Conservation (phyloP, 2,888 invertebrate genomes). For the Podabrus alpinus region DNA sequence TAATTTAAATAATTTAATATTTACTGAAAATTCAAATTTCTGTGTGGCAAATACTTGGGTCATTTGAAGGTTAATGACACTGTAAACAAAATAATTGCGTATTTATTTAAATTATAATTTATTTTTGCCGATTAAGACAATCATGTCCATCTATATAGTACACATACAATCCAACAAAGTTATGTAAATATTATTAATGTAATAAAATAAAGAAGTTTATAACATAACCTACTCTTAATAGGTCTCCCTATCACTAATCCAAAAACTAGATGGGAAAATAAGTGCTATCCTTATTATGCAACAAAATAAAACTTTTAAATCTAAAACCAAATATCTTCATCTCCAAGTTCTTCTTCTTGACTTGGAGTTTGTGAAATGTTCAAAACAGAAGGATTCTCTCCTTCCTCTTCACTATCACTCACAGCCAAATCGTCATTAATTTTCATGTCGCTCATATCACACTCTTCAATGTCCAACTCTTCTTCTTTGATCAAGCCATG, state of each 20-base stretch:
- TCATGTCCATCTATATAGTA: no score
- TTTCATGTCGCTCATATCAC: conserved; percentile 58
- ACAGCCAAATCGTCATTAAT: conserved; percentile 77
- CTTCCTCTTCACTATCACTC: conserved; percentile 76
- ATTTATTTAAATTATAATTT: no score
- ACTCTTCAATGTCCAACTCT: conserved; percentile 38
- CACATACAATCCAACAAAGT: background rate
- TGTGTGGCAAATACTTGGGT: no score
- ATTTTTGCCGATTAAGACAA: background rate
- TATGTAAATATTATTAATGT: background rate
- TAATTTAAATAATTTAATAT: no score
- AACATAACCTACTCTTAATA: background rate
- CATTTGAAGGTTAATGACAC: no score
- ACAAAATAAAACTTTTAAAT: background rate
- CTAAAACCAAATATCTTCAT: conserved; percentile 65
- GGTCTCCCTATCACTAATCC: no score
- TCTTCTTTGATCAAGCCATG: conserved; percentile 38
- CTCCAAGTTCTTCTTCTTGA: conserved; percentile 60
- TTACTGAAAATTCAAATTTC: no score
- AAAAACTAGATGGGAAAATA: background rate
- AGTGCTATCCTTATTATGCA: background rate
- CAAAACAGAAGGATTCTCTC: conserved; percentile 32
- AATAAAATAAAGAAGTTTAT: background rate
- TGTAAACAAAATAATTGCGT: no score
- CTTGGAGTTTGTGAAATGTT: conserved; percentile 45